phyloP scores from a whole-genome alignment of 2,888 invertebrate genomes.

The Eupithecia vulgata region DNA sequence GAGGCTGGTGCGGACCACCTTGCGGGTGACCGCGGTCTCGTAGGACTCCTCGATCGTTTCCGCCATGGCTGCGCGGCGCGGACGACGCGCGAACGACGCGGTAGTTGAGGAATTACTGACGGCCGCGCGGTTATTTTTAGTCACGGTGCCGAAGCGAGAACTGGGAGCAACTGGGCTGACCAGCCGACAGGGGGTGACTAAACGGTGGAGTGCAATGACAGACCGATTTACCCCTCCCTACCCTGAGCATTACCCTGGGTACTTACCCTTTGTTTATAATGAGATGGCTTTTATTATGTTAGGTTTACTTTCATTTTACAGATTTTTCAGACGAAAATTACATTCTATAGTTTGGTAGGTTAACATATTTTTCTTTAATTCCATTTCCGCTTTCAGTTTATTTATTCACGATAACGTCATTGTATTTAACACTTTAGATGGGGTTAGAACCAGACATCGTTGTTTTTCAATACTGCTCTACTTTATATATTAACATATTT shows the following conservation, averaged over 20 bases:
- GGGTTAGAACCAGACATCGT: background rate
- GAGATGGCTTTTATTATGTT: background rate
- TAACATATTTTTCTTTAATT: background rate
- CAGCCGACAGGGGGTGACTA: conserved; percentile 29
- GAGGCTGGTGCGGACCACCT: conserved; percentile 87
- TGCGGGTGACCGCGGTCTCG: conserved; percentile 88
- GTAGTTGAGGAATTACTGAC: conserved; percentile 79
- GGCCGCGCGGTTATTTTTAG: conserved; percentile 79
- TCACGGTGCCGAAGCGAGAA: conserved; percentile 50
- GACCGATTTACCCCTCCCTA: conserved; percentile 13
- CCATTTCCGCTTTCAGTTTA: background rate
- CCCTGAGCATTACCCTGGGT: background rate
- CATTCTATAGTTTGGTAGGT: background rate
- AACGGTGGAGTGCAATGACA: conserved; percentile 15
- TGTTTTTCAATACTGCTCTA: background rate
- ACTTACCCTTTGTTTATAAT: background rate
- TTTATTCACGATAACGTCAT: background rate
- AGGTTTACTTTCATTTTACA: background rate
- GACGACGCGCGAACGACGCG: conserved; percentile 81
- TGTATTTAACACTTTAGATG: background rate
- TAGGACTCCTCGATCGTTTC: conserved; percentile 88
- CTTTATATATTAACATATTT: background rate
- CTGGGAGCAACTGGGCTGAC: conserved; percentile 36
- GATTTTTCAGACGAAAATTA: background rate
- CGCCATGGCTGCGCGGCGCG: conserved; percentile 84